Percentiles rank a stretch among this genome's conserved stretches.
Conservation (phyloP, 2,888 invertebrate genomes). For the Volucella bombylans region DNA sequence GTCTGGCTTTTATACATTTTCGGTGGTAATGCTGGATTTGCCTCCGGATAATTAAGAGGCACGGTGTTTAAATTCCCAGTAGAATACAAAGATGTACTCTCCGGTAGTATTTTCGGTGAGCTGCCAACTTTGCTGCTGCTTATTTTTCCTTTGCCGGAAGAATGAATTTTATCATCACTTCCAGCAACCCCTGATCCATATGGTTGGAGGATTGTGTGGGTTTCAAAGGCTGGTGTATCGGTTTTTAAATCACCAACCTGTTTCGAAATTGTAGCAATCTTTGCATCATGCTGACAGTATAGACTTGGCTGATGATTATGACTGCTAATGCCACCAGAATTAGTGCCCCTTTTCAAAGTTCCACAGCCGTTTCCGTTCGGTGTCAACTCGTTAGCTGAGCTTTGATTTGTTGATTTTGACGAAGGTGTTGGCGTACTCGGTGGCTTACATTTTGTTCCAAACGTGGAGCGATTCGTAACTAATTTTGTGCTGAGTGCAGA, state of each 20-base stretch:
- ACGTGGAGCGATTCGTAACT: slow-evolving; percentile 75
- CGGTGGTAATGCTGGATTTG: slow-evolving; percentile 82
- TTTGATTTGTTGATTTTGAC: slow-evolving; percentile 58
- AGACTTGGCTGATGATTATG: slow-evolving; percentile 60
- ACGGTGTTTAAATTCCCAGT: slow-evolving; percentile 63
- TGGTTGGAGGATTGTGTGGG: slow-evolving; percentile 55
- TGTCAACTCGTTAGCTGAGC: slow-evolving; percentile 72
- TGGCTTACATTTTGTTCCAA: slow-evolving; percentile 59
- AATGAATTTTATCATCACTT: slow-evolving; percentile 62
- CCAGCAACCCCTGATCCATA: slow-evolving; percentile 23
- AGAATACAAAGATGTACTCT: slow-evolving; percentile 67
- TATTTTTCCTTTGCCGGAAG: slow-evolving; percentile 58
- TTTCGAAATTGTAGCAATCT: slow-evolving; percentile 82
- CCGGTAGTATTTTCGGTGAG: slow-evolving; percentile 63
- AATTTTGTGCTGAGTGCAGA: slow-evolving; percentile 78
- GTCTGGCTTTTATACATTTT: slow-evolving; percentile 82
- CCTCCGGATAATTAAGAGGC: slow-evolving; percentile 75
- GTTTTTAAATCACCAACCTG: slow-evolving; percentile 79
- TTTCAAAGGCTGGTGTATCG: slow-evolving; percentile 62
- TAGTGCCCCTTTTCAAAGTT: slow-evolving; percentile 75
- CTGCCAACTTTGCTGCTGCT: slow-evolving; percentile 66
- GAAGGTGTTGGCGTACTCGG: slow-evolving; percentile 75
- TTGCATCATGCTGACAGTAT: slow-evolving; percentile 78
- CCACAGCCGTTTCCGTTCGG: slow-evolving; percentile 61
- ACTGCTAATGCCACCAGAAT: slow-evolving; percentile 65